A percentile compares a stretch with the other conserved stretches of the same genome.
These are phyloP conservation scores for Yponomeuta plumbellus DNA, from an alignment of 2,888 invertebrate genomes.

Conservation along the genomic window DNA sequence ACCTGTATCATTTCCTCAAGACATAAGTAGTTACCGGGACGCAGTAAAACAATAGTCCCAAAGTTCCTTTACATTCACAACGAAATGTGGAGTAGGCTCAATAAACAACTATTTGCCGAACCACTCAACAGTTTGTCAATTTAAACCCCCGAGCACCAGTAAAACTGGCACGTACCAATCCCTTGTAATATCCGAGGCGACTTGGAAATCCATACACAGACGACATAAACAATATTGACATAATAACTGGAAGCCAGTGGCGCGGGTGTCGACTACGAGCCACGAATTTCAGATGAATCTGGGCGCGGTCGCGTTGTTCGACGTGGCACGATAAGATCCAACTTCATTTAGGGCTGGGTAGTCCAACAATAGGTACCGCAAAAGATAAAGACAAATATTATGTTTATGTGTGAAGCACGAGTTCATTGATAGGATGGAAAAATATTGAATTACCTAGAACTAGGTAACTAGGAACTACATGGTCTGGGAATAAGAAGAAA, in stretches of 20 bases:
- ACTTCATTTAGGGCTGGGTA: background rate
- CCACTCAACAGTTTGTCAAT: background rate
- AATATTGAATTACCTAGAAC: too few relatives aligned
- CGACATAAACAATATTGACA: slow-evolving; percentile 52
- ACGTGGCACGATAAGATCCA: background rate
- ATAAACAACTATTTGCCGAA: background rate
- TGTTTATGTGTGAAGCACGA: too few relatives aligned
- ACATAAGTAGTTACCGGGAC: too few relatives aligned
- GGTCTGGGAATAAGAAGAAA: too few relatives aligned
- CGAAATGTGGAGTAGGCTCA: background rate
- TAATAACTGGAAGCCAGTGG: slow-evolving; percentile 41
- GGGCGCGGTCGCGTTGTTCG: background rate
- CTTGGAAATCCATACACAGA: slow-evolving; percentile 8
- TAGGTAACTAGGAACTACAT: too few relatives aligned
- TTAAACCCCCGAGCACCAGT: background rate
- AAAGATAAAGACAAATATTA: too few relatives aligned
- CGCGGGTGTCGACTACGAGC: slow-evolving; percentile 31
- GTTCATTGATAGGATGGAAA: too few relatives aligned
- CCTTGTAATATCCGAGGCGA: background rate
- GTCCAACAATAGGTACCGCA: too few relatives aligned
- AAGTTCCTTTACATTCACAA: too few relatives aligned
- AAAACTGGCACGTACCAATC: background rate
- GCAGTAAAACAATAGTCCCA: too few relatives aligned
- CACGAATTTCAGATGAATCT: slow-evolving; percentile 43
- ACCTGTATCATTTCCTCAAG: too few relatives aligned